Evolutionary conservation across 2,113 vertebrate genomes (phyloP), one percentile per base, ranked within the genome.

Genomic region (Turnix velox): DNA sequence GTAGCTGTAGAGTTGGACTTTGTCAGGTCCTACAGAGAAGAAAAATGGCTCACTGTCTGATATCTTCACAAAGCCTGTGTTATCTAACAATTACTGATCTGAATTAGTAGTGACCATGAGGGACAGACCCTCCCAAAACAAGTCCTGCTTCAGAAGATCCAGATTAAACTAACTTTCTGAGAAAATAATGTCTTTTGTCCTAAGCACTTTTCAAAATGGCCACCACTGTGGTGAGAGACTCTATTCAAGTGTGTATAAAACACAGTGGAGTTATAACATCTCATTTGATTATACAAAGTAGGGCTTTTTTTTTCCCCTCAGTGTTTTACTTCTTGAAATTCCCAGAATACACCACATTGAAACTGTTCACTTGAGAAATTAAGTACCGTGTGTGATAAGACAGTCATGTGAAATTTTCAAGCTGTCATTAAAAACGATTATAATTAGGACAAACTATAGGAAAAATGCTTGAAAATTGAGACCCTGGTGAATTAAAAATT

Each of bases 381-480:
- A 98, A 98, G 97, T 96, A 96, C 96, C 23, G 59, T 97, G 93
- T 97, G 96, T 84, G 97, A 97, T 97, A 97, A 98, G 97, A 97
- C 96, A 97, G 96, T 97, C 97, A 95, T 97, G 97, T 96, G 97
- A 97, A 97, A 97, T 94, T 97, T 98, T 98, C 97, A 97, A 98
- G 96, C 97, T 98, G 97, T 98, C 98, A 97, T 98, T 98, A 98
- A 97, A 97, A 98, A 97, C 95, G 78, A 97, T 98, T 97, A 93
- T 97, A 98, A 98, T 98, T 98, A 98, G 97, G 96, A 97, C 97
- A 98, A 98, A 97, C 97, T 97, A 96, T 97, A 97, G 93, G 96
- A 97, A 98, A 98, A 98, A 98, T 96, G 93, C 96, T 97, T 97
- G 97, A 97, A 98, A 97, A 98, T 94, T 96, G 97, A 98, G 96